phyloP scores from a whole-genome alignment of 2,797 vertebrate genomes.

The Sorex maritimensis region DNA sequence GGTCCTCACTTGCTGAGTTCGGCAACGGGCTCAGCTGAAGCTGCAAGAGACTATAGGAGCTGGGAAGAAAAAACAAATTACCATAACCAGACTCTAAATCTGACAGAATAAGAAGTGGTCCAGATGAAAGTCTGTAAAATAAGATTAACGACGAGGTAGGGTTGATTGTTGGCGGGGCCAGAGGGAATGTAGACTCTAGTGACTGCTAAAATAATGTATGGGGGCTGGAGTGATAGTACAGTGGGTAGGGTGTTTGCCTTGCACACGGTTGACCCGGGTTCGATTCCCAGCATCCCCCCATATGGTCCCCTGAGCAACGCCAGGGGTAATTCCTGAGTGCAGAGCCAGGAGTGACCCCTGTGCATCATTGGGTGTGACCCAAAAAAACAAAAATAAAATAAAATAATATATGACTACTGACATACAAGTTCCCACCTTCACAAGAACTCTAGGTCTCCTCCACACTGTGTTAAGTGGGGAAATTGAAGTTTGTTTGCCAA shows the following conservation, averaged over 20 bases:
- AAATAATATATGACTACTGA: background rate
- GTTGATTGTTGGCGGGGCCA: background rate
- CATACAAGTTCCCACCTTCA: conserved; percentile 25
- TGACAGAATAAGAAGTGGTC: background rate
- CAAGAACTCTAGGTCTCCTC: background rate
- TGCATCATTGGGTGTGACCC: too few species aligned
- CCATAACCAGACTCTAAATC: background rate
- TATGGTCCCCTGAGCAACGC: too few species aligned
- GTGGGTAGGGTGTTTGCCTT: too few species aligned
- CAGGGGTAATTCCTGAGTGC: too few species aligned
- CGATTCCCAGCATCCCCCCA: too few species aligned
- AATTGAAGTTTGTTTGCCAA: background rate
- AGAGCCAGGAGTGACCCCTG: too few species aligned
- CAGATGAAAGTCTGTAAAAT: conserved; percentile 9
- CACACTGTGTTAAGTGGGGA: background rate
- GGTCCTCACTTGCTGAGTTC: background rate
- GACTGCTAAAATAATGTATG: conserved; percentile 7
- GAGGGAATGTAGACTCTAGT: background rate
- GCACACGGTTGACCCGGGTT: too few species aligned
- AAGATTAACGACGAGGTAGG: background rate
- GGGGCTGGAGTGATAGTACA: too few species aligned
- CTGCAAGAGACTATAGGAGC: background rate
- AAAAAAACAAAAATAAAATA: background rate
- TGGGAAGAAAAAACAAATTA: background rate
- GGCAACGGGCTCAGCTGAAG: conserved; percentile 10